Percentiles rank a stretch among this genome's conserved stretches.
Evolutionary conservation across 2,113 vertebrate genomes (phyloP).

Genomic region (Python bivittatus): DNA sequence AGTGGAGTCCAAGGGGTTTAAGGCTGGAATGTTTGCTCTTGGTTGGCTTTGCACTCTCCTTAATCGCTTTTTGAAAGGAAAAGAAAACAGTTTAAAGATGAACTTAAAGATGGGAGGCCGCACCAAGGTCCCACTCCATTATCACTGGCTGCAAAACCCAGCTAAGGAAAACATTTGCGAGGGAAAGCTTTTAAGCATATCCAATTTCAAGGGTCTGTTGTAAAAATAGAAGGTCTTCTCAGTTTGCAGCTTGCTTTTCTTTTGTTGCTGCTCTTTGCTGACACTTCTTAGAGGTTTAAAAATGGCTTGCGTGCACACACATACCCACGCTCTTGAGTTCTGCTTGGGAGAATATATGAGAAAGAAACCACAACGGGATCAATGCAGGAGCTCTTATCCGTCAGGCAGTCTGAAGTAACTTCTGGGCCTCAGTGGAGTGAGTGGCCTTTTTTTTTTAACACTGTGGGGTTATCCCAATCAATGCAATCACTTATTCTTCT

Average conservation of each 20-base stretch:
- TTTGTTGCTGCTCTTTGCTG: neutral
- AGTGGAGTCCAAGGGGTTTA: conserved; percentile 17
- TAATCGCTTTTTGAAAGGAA: conserved; percentile 26
- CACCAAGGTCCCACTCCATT: conserved; percentile 10
- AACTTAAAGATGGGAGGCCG: neutral
- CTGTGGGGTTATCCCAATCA: too few species aligned
- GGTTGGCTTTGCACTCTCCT: neutral
- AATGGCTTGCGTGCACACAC: neutral
- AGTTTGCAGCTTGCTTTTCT: neutral
- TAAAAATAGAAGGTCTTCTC: neutral
- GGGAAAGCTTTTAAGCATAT: neutral
- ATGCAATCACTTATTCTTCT: neutral
- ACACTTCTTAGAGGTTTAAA: conserved; percentile 1
- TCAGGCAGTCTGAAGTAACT: neutral
- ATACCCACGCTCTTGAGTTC: neutral
- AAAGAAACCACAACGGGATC: neutral
- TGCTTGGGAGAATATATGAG: neutral
- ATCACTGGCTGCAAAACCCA: neutral
- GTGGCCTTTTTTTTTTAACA: neutral
- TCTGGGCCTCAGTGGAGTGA: neutral
- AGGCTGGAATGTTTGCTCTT: conserved; percentile 6
- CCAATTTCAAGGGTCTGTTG: conserved; percentile 2
- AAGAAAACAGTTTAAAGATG: conserved; percentile 30
- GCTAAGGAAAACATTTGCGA: conserved; percentile 9
- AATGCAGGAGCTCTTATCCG: too few species aligned